These are phyloP conservation scores for Argentina silus DNA, from an alignment of 2,797 vertebrate genomes.

Conservation along the genomic window DNA sequence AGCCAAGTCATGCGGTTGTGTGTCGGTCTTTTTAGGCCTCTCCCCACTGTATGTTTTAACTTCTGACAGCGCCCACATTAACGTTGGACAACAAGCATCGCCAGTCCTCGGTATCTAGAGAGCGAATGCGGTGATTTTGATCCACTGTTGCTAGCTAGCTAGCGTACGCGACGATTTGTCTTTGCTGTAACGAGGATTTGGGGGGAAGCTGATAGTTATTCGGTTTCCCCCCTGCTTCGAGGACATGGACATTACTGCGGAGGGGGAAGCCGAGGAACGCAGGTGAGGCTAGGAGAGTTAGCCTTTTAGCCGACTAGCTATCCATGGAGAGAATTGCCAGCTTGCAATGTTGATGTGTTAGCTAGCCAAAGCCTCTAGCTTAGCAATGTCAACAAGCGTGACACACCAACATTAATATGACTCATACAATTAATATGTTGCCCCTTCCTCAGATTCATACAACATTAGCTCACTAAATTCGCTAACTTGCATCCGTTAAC, in stretches of 20 bases:
- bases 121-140: not conserved
- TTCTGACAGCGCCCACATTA: conserved; percentile 6
- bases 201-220: conserved; percentile 48
- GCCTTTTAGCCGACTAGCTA: not conserved
- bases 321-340: not conserved
- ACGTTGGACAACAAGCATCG: conserved; percentile 50
- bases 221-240: conserved; percentile 36
- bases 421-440: too few relatives aligned
- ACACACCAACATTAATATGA: not conserved
- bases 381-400: not conserved
- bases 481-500: too few relatives aligned
- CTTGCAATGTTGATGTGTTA: not conserved
- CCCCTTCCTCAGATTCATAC: too few relatives aligned
- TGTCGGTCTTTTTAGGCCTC: not conserved
- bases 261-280: conserved; percentile 71
- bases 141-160: not conserved
- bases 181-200: not conserved
- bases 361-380: not conserved
- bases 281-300: conserved; percentile 55
- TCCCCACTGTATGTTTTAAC: not conserved
- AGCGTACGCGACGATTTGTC: not conserved
- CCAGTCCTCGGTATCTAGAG: not conserved
- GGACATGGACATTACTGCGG: conserved; percentile 70
- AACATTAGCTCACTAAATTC: too few relatives aligned
- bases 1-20: conserved; percentile 45